Base-by-base conservation (phyloP, 2,797 vertebrate genomes). In the Poeciliopsis turneri region DNA sequence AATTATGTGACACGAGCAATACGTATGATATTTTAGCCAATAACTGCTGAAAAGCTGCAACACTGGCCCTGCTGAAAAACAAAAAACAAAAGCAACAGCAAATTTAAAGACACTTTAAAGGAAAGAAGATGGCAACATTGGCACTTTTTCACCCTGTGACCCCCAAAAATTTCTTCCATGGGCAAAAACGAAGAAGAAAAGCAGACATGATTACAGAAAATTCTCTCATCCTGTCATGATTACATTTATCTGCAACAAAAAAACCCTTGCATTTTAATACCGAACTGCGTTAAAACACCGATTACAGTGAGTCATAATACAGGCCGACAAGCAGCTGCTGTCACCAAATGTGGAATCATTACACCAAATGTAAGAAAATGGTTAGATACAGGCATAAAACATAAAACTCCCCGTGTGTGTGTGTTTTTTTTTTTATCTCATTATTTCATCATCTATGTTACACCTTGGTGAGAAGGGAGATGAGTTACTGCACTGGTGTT, bases 311-410 rank as follows among this genome's bases (percentile, higher is more conserved):
- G 82, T 90, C 91, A 92, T 87, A 69, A 91, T 75, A 90, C 87
- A 89, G 86, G 81, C 86, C 45, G 59, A 88, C 85, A 88, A 91
- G 88, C 89, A 93, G 93, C 85, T 76, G 92, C 92, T 76, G 88
- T 93, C 86, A 91, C 86, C 76, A 87, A 85, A 92, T 86, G 92
- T 92, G 92, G 92, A 94, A 93, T 94, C 93, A 94, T 95, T 91
- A 95, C 94, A 95, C 92, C 72, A 81, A 89, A 94, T 81, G 79
- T 83, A 78, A 77, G 84, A 78, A 85, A 73, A 76, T 77, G 72
- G 76, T n/a, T 30, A 90, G 79, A 88, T 81, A 94, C 87, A 93
- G 84, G 91, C 86, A 90, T 81, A 86, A 87, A 55, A 88, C 85
- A 85, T 88, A 83, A 89, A 92, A 87, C 82, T 89, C 88, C 83